Base-by-base conservation (phyloP, 2,797 vertebrate genomes). In the Squalus acanthias region DNA sequence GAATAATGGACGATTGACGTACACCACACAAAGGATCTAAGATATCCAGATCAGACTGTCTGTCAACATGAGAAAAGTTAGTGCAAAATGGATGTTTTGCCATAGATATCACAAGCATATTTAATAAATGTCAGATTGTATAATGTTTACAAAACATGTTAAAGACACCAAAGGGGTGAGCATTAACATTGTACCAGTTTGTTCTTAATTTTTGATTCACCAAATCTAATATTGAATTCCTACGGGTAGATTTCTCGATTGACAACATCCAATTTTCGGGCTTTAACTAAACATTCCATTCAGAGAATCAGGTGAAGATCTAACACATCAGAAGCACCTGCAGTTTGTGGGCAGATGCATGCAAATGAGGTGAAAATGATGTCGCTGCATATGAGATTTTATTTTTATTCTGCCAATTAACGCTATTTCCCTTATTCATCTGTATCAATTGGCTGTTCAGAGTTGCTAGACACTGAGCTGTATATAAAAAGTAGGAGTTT, bases 51-150 rank as follows among this genome's bases (percentile, higher is more conserved):
- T 74, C 26, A 57, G 26, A 13, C 50, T 70, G 70, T 13, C n/a
- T 70, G 67, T 95, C 39, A 70, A 57, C 63, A n/a, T 91, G 67
- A 72, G 46, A 72, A 95, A 67, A 50, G 7, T 26, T 33, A 50
- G 22, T 92, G 15, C 76, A 82, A 1, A 82, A 39, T 82, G 76
- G 76, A 82, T 89, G 20, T 57, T 89, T 60, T 89, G 39, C 22
- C 93, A 95, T 24, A 72, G 26, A 50, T 95, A 3, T 46, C 22
- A 50, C 20, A 70, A 95, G 12, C 93, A 95, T 13, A 70, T 50
- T 70, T 95, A 72, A 95, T 95, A 72, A 95, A 95, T 29, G n/a
- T 95, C 39, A 46, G 39, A 39, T 93, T 22, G 7, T 39, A 93
- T 20, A 53, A 53, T 12, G 24, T 53, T 88, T 88, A 53, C 50